A percentile compares a stretch with the other conserved stretches of the same genome.
These are phyloP conservation scores for Sturnira hondurensis DNA, from an alignment of 2,113 vertebrate species.

Conservation along the genomic window DNA sequence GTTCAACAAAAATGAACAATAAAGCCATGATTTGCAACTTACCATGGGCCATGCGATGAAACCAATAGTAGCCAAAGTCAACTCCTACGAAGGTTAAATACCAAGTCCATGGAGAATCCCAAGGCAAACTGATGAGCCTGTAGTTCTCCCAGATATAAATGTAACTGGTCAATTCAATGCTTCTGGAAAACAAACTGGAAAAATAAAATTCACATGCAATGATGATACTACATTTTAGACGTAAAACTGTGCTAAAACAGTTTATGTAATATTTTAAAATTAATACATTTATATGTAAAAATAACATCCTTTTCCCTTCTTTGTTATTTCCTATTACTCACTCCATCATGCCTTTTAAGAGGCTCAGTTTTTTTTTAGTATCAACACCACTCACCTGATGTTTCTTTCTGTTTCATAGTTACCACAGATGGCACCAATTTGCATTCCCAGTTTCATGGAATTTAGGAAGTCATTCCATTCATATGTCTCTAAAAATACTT, in stretches of 20 bases:
- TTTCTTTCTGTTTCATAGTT: neutral
- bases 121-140: slow-evolving; percentile 86
- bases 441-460: neutral
- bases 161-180: slow-evolving; percentile 88
- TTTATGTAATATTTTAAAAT: neutral
- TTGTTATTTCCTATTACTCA: neutral
- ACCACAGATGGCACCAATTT: neutral
- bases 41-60: slow-evolving; percentile 92
- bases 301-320: neutral
- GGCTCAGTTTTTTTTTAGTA: neutral
- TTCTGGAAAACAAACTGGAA: slow-evolving; percentile 85
- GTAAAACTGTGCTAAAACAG: neutral
- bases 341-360: neutral
- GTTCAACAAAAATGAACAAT: slow-evolving; percentile 7
- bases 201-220: neutral
- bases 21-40: slow-evolving; percentile 57
- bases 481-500: neutral
- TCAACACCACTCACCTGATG: neutral
- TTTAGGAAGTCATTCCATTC: neutral
- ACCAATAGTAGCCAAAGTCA: slow-evolving; percentile 93
- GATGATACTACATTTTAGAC: neutral
- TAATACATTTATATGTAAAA: neutral
- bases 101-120: slow-evolving; percentile 93
- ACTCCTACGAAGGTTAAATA: slow-evolving; percentile 90
- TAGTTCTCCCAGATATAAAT: slow-evolving; percentile 90